Conservation (phyloP, 2,888 invertebrate species). For the Julus scandinavius region DNA sequence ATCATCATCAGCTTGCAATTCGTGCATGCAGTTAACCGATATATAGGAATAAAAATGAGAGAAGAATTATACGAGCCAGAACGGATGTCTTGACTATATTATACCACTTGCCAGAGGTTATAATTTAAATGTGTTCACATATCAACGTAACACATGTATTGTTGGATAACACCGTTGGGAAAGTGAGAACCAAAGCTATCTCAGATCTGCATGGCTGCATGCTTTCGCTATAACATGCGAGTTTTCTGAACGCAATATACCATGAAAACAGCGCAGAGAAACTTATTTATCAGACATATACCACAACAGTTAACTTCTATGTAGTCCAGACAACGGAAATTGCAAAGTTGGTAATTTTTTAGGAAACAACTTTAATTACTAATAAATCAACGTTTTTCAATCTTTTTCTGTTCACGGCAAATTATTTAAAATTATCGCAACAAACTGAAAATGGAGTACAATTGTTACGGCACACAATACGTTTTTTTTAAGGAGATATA, state of each 20-base stretch:
- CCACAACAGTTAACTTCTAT: no score
- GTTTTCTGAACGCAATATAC: not conserved
- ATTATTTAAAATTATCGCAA: no score
- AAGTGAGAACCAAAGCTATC: not conserved
- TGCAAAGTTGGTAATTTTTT: no score
- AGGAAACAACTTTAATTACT: no score
- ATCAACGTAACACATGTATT: not conserved
- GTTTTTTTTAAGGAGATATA: no score
- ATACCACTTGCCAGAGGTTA: not conserved
- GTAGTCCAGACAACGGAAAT: no score
- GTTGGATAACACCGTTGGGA: not conserved
- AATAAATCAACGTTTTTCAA: no score
- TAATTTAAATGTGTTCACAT: not conserved
- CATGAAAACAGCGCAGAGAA: no score
- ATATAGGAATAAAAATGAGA: not conserved
- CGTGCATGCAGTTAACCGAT: not conserved
- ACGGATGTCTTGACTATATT: conserved; percentile 1
- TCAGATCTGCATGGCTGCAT: not conserved
- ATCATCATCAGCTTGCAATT: not conserved
- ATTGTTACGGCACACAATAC: no score
- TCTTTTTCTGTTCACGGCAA: no score
- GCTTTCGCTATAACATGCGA: not conserved
- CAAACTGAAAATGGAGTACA: no score
- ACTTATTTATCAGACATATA: no score
- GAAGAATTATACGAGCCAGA: not conserved